Evolutionary conservation across 2,888 invertebrate species (phyloP).

Genomic region (Lithophane semibrunnea): DNA sequence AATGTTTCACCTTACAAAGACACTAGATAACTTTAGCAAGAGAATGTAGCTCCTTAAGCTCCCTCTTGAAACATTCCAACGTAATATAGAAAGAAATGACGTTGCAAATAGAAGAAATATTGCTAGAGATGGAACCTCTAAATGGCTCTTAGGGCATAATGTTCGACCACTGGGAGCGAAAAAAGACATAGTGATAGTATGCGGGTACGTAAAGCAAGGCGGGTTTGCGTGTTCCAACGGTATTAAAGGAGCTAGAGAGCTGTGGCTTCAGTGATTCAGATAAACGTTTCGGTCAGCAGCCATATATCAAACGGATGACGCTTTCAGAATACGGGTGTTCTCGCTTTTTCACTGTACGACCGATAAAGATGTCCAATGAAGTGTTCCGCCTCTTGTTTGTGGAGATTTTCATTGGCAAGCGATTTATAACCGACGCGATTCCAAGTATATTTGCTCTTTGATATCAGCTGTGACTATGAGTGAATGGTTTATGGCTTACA

Average conservation of each 20-base stretch:
- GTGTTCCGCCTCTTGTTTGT: conserved; percentile 73
- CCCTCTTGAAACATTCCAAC: conserved; percentile 58
- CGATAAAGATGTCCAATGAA: conserved; percentile 81
- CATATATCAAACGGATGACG: conserved; percentile 84
- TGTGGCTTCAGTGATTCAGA: conserved; percentile 84
- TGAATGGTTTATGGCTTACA: conserved; percentile 9
- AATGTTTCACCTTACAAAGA: neutral
- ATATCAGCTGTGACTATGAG: conserved; percentile 12
- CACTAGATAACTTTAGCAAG: conserved; percentile 13
- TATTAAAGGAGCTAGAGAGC: conserved; percentile 79
- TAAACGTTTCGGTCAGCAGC: conserved; percentile 85
- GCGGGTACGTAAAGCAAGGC: conserved; percentile 74
- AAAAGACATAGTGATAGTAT: conserved; percentile 82
- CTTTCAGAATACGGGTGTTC: conserved; percentile 75
- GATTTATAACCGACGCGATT: conserved; percentile 47
- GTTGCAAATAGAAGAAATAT: conserved; percentile 84
- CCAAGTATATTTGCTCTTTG: conserved; percentile 32
- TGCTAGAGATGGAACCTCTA: conserved; percentile 77
- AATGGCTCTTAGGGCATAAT: conserved; percentile 82
- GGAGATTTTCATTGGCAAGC: conserved; percentile 57
- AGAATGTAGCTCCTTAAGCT: conserved; percentile 37
- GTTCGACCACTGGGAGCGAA: conserved; percentile 76
- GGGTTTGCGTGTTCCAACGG: conserved; percentile 67
- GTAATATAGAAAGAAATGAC: conserved; percentile 79
- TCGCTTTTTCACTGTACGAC: conserved; percentile 75